These are phyloP conservation scores for Drosophila algonquin DNA, from an alignment of 2,888 invertebrate genomes.

Conservation along the genomic window DNA sequence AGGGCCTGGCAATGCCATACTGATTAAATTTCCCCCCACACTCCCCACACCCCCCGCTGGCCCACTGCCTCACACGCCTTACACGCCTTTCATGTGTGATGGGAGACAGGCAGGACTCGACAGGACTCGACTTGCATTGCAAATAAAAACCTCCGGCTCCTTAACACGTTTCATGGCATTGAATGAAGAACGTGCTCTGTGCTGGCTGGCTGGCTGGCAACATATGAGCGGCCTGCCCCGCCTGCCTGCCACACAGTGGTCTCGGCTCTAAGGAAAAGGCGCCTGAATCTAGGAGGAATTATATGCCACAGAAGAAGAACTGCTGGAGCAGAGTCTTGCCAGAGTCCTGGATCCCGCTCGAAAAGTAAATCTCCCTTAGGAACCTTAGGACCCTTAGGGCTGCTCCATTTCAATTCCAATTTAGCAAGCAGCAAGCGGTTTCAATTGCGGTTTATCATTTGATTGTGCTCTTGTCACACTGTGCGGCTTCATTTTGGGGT, in stretches of 20 bases:
- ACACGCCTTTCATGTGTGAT: not conserved
- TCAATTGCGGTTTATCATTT: not conserved
- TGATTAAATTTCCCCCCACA: slow-evolving; percentile 76
- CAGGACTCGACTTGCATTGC: slow-evolving; percentile 58
- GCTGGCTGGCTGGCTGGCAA: too few relatives aligned
- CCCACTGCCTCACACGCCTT: too few relatives aligned
- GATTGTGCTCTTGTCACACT: slow-evolving; percentile 6
- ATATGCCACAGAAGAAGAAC: too few relatives aligned
- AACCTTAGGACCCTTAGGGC: too few relatives aligned
- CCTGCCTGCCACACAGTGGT: slow-evolving; percentile 5
- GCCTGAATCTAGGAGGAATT: not conserved
- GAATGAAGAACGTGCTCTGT: slow-evolving; percentile 70
- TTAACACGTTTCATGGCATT: slow-evolving; percentile 73
- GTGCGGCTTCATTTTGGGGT: slow-evolving; percentile 1
- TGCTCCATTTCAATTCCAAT: not conserved
- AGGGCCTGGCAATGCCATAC: slow-evolving; percentile 74
- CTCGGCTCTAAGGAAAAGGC: not conserved
- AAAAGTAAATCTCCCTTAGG: too few relatives aligned
- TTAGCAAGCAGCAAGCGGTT: not conserved
- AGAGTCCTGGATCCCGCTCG: not conserved
- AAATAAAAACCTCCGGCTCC: slow-evolving; percentile 68
- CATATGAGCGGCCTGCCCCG: slow-evolving; percentile 40
- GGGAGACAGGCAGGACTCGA: slow-evolving; percentile 2
- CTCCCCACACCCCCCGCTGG: too few relatives aligned
- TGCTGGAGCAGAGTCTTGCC: not conserved